Evolutionary conservation across 2,797 vertebrate species (phyloP), one percentile per base, ranked within the genome.

Genomic region (Acipenser ruthenus): DNA sequence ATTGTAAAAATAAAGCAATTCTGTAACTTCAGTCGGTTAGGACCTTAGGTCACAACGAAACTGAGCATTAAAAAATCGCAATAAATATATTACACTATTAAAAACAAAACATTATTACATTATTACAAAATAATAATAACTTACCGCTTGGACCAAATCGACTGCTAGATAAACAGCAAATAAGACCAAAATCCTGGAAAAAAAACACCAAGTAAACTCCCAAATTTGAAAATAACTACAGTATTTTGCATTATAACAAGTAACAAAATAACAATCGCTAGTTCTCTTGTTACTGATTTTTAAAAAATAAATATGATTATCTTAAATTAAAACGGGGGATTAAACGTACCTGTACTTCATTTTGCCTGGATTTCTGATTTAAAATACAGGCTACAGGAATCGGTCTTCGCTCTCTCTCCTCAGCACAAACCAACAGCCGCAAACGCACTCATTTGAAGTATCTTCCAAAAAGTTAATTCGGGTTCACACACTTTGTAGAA

Each of bases 291-390:
- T 18, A 18, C 1, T 18, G 15, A 18, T 18, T 18, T 18, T 18
- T 18, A 18, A 18, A n/a, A n/a, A n/a, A 18, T 18, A 18, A 56
- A 56, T 9, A 56, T 56, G 6, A 56, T 56, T 18, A 18, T 18
- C 15, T 37, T 37, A 37, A 6, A 15, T 49, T 37, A 6, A 63
- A 4, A 8, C 5, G 13, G 6, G n/a, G 7, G 15, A 12, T 15
- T 3, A 12, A 23, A 59, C 86, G 79, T 72, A 90, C 88, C 80
- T 77, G 70, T 82, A 23, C 62, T 79, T 85, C 88, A 90, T 88
- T 68, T 81, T 76, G 70, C 60, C 15, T 68, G 73, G 76, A 72
- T 67, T 58, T 2, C 53, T 70, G 56, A 64, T 68, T 68, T 69
- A 72, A 67, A 74, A 75, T 72, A 65, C 77, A 72, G 74, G 72